Percentiles rank a stretch among this genome's conserved stretches.
Evolutionary conservation across 2,888 invertebrate species (phyloP).

Genomic region (Plebejus anna): DNA sequence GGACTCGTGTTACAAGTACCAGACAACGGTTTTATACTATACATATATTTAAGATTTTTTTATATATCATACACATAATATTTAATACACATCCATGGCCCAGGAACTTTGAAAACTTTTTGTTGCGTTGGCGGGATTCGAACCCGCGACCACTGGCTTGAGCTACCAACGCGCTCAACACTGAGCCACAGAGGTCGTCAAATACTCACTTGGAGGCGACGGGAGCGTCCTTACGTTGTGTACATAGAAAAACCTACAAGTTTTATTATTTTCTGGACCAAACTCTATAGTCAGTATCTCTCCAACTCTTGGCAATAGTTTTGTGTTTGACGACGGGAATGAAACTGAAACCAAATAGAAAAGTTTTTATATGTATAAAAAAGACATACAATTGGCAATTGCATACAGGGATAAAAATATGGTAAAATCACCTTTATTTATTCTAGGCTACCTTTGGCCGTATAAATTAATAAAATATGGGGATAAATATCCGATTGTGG

Average conservation of each 20-base stretch:
- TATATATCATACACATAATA: too few species aligned
- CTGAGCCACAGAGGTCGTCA: too few species aligned
- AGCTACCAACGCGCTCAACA: too few species aligned
- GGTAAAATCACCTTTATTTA: neutral
- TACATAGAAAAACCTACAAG: constrained; percentile 62
- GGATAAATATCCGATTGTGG: too few species aligned
- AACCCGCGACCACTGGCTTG: too few species aligned
- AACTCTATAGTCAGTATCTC: constrained; percentile 61
- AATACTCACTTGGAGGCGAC: constrained; percentile 59
- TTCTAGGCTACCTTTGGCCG: neutral
- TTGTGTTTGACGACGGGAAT: constrained; percentile 51
- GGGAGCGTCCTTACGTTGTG: constrained; percentile 60
- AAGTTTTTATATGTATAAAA: neutral
- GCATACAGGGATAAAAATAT: neutral
- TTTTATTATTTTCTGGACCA: constrained; percentile 51
- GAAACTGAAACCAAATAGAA: constrained; percentile 53
- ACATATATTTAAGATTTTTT: too few species aligned
- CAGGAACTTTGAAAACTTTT: too few species aligned
- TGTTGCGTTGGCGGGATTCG: too few species aligned
- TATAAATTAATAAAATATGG: too few species aligned
- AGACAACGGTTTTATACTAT: too few species aligned
- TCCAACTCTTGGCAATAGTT: constrained; percentile 57
- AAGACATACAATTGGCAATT: neutral
- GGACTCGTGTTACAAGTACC: too few species aligned
- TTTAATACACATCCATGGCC: too few species aligned